Evolutionary conservation across 1,140 invertebrate genomes (phyloP), one percentile per base, ranked within the genome.

Genomic region (Colletes gigas): DNA sequence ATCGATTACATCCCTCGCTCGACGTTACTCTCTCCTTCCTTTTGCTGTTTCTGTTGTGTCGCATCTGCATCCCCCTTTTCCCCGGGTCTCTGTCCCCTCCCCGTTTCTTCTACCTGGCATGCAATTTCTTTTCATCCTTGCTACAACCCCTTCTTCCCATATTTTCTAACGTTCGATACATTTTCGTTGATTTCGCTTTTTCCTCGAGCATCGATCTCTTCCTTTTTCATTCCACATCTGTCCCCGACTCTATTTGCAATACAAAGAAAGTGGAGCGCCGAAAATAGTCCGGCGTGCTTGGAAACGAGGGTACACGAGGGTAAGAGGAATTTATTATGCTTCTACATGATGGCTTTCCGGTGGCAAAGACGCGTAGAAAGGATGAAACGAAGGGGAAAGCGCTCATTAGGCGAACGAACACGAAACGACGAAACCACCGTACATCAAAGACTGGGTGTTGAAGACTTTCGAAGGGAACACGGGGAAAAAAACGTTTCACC

Each of bases 241-340:
- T 15, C 66, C 39, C 5, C 21, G 41, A 14, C 39, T 39, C 39
- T 47, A 15, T n/a, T 52, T 15, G 47, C 63, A 44, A 55, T 60
- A 81, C 65, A 76, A 81, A 81, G 78, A 81, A 81, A 69, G 47
- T 76, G 57, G 72, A 81, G 14, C 72, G 57, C 57, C 65, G 65
- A 76, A 81, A 81, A 69, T 81, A 76, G 73, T 76, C 54, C 21
- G 55, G 10, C 65, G 21, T 15, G 47, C 44, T 17, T 57, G 71
- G 44, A 60, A 80, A 75, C 73, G 54, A 62, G 57, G 57, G 15
- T 68, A 63, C 65, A 41, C 72, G 63, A 41, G 70, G 62, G 41
- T 52, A 80, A 80, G 70, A 41, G 75, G 76, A 81, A 72, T 81
- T 81, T 68, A 76, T 76, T 81, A 76, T 62, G 63, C 79, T 14